Evolutionary conservation across 2,888 invertebrate genomes (phyloP).

Genomic region (Podabrus alpinus): DNA sequence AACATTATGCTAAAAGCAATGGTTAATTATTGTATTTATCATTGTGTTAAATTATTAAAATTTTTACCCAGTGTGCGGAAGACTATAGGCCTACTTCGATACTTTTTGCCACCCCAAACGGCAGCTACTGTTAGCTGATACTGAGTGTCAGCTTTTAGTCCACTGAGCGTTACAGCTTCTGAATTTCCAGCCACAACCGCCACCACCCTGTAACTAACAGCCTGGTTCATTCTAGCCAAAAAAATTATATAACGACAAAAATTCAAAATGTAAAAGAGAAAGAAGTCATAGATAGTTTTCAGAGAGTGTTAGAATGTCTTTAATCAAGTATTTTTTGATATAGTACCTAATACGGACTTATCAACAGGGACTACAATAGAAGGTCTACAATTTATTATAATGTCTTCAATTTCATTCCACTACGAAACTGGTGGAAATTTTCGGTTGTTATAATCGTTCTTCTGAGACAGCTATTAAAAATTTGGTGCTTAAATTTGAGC

Average conservation of each 20-base stretch:
- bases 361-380: too few species aligned
- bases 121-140: conserved; percentile 87
- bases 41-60: conserved; percentile 4
- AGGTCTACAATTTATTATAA: too few species aligned
- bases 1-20: not conserved
- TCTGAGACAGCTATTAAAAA: too few species aligned
- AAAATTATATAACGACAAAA: conserved; percentile 17
- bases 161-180: conserved; percentile 81
- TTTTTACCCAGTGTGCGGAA: conserved; percentile 83
- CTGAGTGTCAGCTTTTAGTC: conserved; percentile 83
- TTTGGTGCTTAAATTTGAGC: too few species aligned
- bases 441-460: too few species aligned
- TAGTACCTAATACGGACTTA: too few species aligned
- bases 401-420: too few species aligned
- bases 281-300: not conserved
- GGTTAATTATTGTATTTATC: not conserved
- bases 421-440: too few species aligned
- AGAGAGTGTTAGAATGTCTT: not conserved
- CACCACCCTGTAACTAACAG: conserved; percentile 92
- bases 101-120: conserved; percentile 80
- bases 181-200: conserved; percentile 88
- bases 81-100: conserved; percentile 84
- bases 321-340: too few species aligned
- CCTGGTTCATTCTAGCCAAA: conserved; percentile 46
- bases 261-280: not conserved